Conservation (phyloP, 2,888 invertebrate species). For the Oasisia sp. region DNA sequence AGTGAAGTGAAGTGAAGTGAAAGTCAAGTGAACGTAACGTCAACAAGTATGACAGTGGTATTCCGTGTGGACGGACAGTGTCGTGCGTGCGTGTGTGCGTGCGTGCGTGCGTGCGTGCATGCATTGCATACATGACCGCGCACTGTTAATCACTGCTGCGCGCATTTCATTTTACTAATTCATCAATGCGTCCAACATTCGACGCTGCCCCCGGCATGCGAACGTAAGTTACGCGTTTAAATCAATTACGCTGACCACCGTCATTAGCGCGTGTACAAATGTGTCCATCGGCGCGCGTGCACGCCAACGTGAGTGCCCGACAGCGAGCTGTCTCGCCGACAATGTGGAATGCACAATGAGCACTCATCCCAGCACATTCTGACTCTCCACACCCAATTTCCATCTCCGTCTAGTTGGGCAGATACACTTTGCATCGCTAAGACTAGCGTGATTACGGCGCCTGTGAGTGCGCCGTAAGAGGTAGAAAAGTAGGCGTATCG, state of each 20-base stretch:
- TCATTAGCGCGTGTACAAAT: conserved; percentile 12
- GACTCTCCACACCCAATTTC: not conserved
- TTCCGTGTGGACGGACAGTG: not conserved
- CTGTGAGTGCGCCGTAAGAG: not conserved
- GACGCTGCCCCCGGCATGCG: not conserved
- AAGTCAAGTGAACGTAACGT: not conserved
- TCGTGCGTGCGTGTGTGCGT: too few relatives aligned
- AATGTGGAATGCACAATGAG: not conserved
- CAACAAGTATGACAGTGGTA: not conserved
- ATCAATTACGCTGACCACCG: not conserved
- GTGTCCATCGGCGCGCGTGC: not conserved
- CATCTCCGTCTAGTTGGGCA: not conserved
- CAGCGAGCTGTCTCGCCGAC: not conserved
- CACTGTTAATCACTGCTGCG: not conserved
- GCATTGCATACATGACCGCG: not conserved
- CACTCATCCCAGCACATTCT: not conserved
- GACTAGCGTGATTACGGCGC: not conserved
- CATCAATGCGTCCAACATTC: not conserved
- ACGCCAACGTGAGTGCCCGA: not conserved
- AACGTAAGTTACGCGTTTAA: not conserved
- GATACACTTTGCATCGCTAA: not conserved
- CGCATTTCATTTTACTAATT: conserved; percentile 1
- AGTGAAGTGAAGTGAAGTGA: too few relatives aligned
- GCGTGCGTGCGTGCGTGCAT: not conserved
- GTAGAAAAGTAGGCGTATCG: not conserved